phyloP scores from a whole-genome alignment of 2,113 vertebrate species.

The Cettia cetti region DNA sequence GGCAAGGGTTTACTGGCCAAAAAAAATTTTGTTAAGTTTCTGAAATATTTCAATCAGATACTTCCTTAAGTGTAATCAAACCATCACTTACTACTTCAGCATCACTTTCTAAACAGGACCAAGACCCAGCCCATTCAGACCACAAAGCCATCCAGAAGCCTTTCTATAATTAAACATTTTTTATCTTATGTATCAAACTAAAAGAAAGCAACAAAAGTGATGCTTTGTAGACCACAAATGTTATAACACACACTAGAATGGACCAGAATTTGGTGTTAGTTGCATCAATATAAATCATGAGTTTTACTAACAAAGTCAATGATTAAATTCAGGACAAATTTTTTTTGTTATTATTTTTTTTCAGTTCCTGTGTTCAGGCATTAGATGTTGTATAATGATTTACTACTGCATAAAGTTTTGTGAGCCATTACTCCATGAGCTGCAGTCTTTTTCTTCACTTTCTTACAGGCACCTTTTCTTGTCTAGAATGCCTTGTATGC shows the following conservation, averaged over 20 bases:
- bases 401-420: not conserved
- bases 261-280: not conserved
- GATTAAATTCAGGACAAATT: not conserved
- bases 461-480: not conserved
- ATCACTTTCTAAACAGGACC: not conserved
- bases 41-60: not conserved
- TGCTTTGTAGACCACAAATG: not conserved
- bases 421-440: not conserved
- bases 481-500: not conserved
- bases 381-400: not conserved
- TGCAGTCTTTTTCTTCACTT: not conserved
- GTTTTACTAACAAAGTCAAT: not conserved
- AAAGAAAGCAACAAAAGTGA: not conserved
- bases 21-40: not conserved
- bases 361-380: not conserved
- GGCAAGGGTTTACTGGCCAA: not conserved
- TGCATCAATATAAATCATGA: not conserved
- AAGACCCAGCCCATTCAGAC: not conserved
- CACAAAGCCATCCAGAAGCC: not conserved
- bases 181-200: accelerated
- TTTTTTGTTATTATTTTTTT: not conserved
- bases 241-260: not conserved
- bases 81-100: not conserved
- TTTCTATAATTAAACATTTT: not conserved
- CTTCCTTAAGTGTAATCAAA: not conserved